Evolutionary conservation across 2,113 vertebrate species (phyloP), one percentile per base, ranked within the genome.

Genomic region (Ancistrus triradiatus): DNA sequence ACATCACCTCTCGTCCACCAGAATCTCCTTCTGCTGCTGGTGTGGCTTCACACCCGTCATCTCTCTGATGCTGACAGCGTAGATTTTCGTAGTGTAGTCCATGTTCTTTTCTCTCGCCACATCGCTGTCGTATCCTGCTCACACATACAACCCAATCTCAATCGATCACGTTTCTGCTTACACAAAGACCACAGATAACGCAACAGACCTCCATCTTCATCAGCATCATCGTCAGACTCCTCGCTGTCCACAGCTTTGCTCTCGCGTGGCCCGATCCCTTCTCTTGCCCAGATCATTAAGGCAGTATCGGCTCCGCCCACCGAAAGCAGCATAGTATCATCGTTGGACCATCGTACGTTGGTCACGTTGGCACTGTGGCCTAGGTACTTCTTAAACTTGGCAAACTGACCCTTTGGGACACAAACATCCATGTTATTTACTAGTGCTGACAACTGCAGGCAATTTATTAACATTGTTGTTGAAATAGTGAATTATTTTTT

Each of bases 281-380:
- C 95, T 76, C 93, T 80, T n/a, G 77, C 90, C 95, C 95, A 98
- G 85, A 97, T 92, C 95, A 99, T 97, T 72, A 99, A 78, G 13
- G 96, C 94, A 0, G 94, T 93, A 77, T 99, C 96, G 0, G 92
- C 92, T 0, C 95, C 96, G 0, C 96, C 96, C 44, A 98, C 93
- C 0, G 95, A 95, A 77, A 99, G 90, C 82, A 98, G 81, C 75
- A 91, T 74, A 0, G 90, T 84, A 70, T 98, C 95, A 1, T 94
- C 96, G 48, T 93, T 91, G 66, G 96, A 86, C 96, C 96, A 99
- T 51, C 91, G 81, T 18, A 97, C 91, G 0, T 93, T 97, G 22
- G 95, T 94, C 65, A 99, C 94, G 0, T 97, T 96, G 1, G 91
- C 90, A 4, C 96, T 97, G 82, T 99, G 96, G 25, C 91, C 96